Evolutionary conservation across 2,797 vertebrate species (phyloP), one percentile per base, ranked within the genome.

Genomic region (Glyptemys insculpta): DNA sequence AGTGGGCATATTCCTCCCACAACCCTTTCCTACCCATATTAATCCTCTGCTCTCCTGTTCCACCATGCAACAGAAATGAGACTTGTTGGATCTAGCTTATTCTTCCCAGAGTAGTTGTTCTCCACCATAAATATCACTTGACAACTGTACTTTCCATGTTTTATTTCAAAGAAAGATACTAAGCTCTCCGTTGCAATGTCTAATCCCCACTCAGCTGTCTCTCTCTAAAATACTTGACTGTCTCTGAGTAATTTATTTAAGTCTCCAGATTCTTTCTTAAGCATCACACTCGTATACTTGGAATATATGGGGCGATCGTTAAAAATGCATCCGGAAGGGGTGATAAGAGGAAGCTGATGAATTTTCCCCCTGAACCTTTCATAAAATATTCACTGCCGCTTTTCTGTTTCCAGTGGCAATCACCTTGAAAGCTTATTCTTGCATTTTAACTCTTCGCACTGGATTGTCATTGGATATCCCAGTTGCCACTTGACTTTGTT

Each of bases 71-170:
- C 82, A 81, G 1, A 79, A 16, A 52, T 80, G 79, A 85, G 53
- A 57, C 0, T 0, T 74, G 52, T 12, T 59, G 10, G 19, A 54
- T 49, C 79, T 62, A 59, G 23, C 44, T 12, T 8, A 37, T 16
- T 72, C 19, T 25, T 94, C 7, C 50, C 47, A 54, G 59, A 27
- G 56, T 44, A 52, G 50, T 65, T 62, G 37, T 84, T 68, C 6
- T 44, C 37, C 44, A 29, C 50, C 44, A 25, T 52, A 89, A 85
- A 31, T 81, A 76, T 41, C 83, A 89, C 49, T 15, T 82, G 44
- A n/a, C 18, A 50, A 8, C 21, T 86, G 15, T 74, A 37, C 87
- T 91, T 83, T 79, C 88, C 12, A 8, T 57, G 4, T 29, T 78
- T 41, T 31, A 25, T 31, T 4, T 83, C 9, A 23, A 78, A n/a